Evolutionary conservation across 2,113 vertebrate species (phyloP), one percentile per base, ranked within the genome.

Genomic region (Amia ocellicauda): DNA sequence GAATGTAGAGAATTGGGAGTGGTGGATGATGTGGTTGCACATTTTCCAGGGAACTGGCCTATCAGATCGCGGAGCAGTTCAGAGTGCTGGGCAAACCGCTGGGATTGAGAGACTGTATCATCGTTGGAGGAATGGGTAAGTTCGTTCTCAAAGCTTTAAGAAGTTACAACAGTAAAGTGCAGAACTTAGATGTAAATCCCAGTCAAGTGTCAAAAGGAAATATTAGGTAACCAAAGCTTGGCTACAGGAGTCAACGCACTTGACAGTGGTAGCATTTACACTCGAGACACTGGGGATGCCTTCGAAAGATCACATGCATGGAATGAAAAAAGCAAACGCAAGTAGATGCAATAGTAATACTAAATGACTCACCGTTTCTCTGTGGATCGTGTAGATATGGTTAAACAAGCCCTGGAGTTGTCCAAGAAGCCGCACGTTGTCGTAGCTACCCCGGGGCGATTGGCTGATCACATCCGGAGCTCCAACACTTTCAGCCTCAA

Each of bases 11-110:
- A n/a, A n/a, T n/a, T n/a, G n/a, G n/a, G n/a, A n/a, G n/a, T n/a
- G n/a, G n/a, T n/a, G n/a, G n/a, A n/a, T n/a, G n/a, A n/a, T n/a
- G n/a, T n/a, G n/a, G n/a, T n/a, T 13, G 20, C 63, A 19, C 62
- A 5, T 56, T 42, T 11, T 13, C 9, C 82, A 98, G 96, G 78
- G 96, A 98, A 69, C 85, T 99, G 75, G 96, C 94, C 3, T 93
- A 93, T 73, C 96, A 99, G 89, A 97, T 98, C 1, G 94, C 95
- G 0, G 95, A 99, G 78, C 96, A 98, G 80, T 98, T 99, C 74
- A 80, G 93, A 0, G 93, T 94, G 29, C 79, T 99, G 69, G 96
- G 96, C 28, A 98, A 95, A 63, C 96, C 96, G 0, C 76, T 99
- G 9, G 93, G 93, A 29, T 77, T 98, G 62, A 91, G 83, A 67